phyloP scores from a whole-genome alignment of 2,888 invertebrate species.

The Lottia gigantea region DNA sequence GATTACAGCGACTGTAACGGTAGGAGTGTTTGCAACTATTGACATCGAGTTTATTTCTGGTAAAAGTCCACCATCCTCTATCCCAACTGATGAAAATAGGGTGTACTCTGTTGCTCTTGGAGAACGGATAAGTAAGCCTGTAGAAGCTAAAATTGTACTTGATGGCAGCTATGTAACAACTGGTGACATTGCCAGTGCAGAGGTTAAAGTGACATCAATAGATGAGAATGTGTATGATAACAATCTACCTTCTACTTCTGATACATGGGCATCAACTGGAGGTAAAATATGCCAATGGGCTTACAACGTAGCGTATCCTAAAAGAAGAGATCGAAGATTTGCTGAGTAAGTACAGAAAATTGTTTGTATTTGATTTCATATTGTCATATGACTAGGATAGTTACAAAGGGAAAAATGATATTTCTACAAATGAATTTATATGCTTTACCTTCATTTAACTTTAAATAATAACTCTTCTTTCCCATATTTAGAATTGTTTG shows the following conservation, averaged over 20 bases:
- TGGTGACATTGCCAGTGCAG: neutral
- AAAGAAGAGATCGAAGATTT: slow-evolving; percentile 14
- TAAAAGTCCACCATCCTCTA: slow-evolving; percentile 10
- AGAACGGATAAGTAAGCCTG: slow-evolving; percentile 18
- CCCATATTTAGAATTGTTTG: neutral
- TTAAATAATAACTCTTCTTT: too few species aligned
- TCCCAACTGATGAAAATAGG: slow-evolving; percentile 17
- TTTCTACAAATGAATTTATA: too few species aligned
- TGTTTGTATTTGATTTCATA: neutral
- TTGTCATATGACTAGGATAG: too few species aligned
- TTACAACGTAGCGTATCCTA: slow-evolving; percentile 14
- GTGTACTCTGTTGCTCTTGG: slow-evolving; percentile 25
- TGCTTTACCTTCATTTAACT: too few species aligned
- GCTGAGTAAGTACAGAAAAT: slow-evolving; percentile 6
- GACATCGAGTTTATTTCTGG: slow-evolving; percentile 4
- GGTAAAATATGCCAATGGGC: slow-evolving; percentile 23
- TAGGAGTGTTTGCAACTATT: neutral
- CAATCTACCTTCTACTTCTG: neutral
- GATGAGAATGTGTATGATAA: slow-evolving; percentile 5
- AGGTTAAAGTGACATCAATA: slow-evolving; percentile 4
- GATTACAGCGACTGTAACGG: too few species aligned
- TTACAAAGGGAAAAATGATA: too few species aligned
- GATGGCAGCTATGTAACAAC: neutral
- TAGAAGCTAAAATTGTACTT: slow-evolving; percentile 9
- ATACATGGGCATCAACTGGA: slow-evolving; percentile 18